Evolutionary conservation across 2,797 vertebrate genomes (phyloP), one percentile per base, ranked within the genome.

Genomic region (Spatula versicolor): DNA sequence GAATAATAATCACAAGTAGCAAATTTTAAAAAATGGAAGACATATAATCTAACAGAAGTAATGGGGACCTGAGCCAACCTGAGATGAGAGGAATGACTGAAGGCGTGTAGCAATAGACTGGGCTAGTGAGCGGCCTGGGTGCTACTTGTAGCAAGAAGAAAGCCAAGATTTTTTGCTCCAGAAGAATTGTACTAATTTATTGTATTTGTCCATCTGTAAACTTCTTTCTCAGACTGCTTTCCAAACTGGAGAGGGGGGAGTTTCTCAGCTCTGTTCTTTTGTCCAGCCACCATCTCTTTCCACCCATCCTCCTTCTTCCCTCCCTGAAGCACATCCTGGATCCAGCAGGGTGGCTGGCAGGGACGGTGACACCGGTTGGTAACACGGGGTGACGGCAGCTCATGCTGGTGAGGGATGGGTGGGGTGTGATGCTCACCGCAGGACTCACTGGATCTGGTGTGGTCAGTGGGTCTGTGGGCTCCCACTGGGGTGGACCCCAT

Each of bases 1-100:
- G 95, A 97, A 98, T 97, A 98, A 98, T 96, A 96, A 94, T 93
- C 95, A 94, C 95, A 97, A 97, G 97, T 97, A 97, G 96, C 92
- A 96, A 97, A 96, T 98, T 64, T 90, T 88, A 4, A 96, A 87
- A 52, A 6, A 96, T 64, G 89, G 95, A 96, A 97, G 94, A 82
- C 15, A 26, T 93, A 79, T 95, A 96, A 95, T 96, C 72, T 92
- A 96, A 93, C 90, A 63, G 46, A 86, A 96, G 94, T 95, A 95
- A 74, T 71, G 90, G 85, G 88, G 88, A 82, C 83, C 95, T 81
- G 82, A 96, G 95, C 83, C 90, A 94, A 55, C 7, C 39, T 96
- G 85, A 81, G 93, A 97, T 90, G 96, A 97, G 31, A 97, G 93
- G 89, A 92, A 54, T 19, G 62, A 63, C 41, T 76, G 76, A 67